Evolutionary conservation across 2,888 invertebrate species (phyloP), one percentile per base, ranked within the genome.

Genomic region (Scotopteryx bipunctaria): DNA sequence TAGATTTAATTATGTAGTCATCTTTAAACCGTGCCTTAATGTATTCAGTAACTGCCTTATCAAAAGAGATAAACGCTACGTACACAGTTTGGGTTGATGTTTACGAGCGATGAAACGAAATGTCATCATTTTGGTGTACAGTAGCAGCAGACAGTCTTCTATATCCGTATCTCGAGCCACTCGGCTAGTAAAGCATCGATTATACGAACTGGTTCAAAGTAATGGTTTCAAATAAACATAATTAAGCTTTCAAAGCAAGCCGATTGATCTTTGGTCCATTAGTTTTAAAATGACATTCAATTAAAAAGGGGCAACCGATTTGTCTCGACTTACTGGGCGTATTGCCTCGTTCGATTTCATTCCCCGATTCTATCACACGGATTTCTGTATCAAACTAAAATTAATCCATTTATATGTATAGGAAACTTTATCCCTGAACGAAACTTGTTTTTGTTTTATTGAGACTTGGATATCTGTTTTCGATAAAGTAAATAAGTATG

Each of bases 141-240:
- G 52, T 45, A 69, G 72, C 72, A 69, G 71, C 78, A 69, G 69
- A 51, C 59, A 65, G 60, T 64, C 56, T 61, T 49, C 54, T 16
- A 64, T 47, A 14, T 63, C 55, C 56, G 63, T 70, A 71, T 73
- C 63, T 64, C 66, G 9, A 78, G 78, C 70, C 78, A 67, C 57
- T 71, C 66, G 68, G 67, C 67, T 73, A 71, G 72, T 71, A 76
- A 72, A 61, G 69, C 73, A 75, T 73, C 80, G 76, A 81, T 83
- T 83, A 82, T 78, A 71, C 50, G 69, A 80, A 81, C 82, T 83
- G 75, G 81, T 81, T 67, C 66, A 68, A 71, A 71, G 81, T 82
- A 84, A 89, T 86, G 84, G 78, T 66, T 76, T 70, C 74, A 63
- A 73, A 86, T 85, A 85, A 86, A 87, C 83, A 86, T 85, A 85